phyloP scores from a whole-genome alignment of 2,113 vertebrate genomes.

The Percina caprodes region DNA sequence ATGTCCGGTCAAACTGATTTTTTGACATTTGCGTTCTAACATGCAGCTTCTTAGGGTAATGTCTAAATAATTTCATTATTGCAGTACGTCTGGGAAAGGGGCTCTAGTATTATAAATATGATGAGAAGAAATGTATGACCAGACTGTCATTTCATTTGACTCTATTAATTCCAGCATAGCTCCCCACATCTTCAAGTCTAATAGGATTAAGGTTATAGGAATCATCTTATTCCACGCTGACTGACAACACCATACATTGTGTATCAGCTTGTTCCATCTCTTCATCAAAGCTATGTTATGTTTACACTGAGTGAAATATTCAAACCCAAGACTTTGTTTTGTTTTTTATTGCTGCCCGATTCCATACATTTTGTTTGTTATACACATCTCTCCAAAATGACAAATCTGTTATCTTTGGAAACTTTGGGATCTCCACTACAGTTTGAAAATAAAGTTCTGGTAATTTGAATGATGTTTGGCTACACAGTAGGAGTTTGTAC shows the following conservation, averaged over 20 bases:
- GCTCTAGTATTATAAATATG: background rate
- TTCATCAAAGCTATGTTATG: background rate
- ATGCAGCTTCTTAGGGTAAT: too few species aligned
- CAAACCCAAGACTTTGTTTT: background rate
- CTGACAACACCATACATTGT: background rate
- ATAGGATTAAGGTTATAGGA: background rate
- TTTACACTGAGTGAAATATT: conserved; percentile 6
- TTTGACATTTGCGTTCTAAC: too few species aligned
- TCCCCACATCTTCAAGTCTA: background rate
- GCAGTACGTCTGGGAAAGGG: too few species aligned
- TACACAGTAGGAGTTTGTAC: background rate
- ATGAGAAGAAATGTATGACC: background rate
- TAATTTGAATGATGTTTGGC: background rate
- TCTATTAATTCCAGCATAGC: background rate
- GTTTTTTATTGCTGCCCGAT: background rate
- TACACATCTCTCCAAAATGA: background rate
- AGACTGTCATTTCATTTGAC: background rate
- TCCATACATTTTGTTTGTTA: background rate
- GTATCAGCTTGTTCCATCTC: background rate
- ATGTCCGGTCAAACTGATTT: too few species aligned
- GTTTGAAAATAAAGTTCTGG: background rate
- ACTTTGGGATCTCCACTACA: background rate
- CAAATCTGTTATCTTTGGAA: background rate
- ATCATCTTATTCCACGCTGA: background rate
- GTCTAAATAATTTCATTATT: too few species aligned